These are phyloP conservation scores for Dipodomys spectabilis DNA, from an alignment of 2,113 vertebrate species.

Conservation along the genomic window DNA sequence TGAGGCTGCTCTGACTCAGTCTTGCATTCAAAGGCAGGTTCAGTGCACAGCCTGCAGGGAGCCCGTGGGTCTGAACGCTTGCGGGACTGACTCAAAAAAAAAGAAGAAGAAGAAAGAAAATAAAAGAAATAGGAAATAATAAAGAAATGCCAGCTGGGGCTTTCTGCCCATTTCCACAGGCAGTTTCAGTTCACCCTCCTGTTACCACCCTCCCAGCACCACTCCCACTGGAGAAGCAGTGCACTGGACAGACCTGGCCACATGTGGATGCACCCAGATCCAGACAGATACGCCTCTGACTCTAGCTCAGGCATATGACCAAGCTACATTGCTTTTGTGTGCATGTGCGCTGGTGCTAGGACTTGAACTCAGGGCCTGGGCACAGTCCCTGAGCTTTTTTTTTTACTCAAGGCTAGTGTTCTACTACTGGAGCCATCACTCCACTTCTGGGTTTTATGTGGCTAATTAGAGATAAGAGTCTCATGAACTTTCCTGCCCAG, in stretches of 20 bases:
- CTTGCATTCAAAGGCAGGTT: slow-evolving; percentile 71
- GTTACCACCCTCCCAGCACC: background rate
- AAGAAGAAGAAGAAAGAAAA: background rate
- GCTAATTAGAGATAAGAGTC: too few species aligned
- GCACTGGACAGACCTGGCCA: background rate
- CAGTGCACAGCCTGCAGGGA: slow-evolving; percentile 50
- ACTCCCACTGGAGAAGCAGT: too few species aligned
- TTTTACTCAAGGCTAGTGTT: too few species aligned
- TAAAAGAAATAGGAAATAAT: background rate
- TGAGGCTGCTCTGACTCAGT: slow-evolving; percentile 55
- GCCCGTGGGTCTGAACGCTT: background rate
- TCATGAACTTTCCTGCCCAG: too few species aligned
- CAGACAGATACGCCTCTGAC: background rate
- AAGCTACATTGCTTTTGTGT: background rate
- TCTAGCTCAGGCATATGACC: background rate
- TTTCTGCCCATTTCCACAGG: background rate
- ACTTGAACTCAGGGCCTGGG: too few species aligned
- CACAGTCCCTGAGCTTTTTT: too few species aligned
- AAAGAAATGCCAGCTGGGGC: background rate
- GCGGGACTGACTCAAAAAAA: slow-evolving; percentile 56
- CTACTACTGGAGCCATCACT: too few species aligned
- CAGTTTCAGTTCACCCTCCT: background rate
- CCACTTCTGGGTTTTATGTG: too few species aligned
- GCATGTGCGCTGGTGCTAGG: too few species aligned
- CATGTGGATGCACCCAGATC: background rate